phyloP scores from a whole-genome alignment of 2,888 invertebrate genomes.

The Pteria penguin region DNA sequence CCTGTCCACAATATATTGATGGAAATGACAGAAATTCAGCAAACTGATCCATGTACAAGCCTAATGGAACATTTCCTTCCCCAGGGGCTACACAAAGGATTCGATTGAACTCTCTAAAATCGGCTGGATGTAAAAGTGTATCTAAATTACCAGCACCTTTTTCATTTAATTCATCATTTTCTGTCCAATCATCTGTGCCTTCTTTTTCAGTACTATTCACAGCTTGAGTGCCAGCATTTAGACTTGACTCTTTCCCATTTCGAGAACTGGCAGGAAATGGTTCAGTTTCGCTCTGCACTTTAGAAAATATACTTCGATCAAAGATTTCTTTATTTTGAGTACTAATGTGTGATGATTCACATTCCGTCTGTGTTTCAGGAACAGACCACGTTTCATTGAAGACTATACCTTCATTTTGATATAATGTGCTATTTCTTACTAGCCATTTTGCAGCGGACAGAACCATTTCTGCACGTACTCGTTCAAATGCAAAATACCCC shows the following conservation, averaged over 20 bases:
- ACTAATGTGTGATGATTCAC: too few species aligned
- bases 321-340: too few species aligned
- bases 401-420: constrained; percentile 13
- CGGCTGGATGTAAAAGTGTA: constrained; percentile 7
- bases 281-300: not conserved
- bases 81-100: constrained; percentile 21
- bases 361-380: too few species aligned
- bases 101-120: not conserved
- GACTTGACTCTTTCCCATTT: too few species aligned
- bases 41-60: constrained; percentile 14
- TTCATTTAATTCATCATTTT: constrained; percentile 9
- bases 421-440: constrained; percentile 10
- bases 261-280: too few species aligned
- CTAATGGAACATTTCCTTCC: constrained; percentile 12
- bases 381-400: not conserved
- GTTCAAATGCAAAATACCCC: constrained; percentile 43
- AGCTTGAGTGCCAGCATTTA: too few species aligned
- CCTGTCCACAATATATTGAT: constrained; percentile 10
- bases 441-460: constrained; percentile 35
- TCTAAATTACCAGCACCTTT: not conserved
- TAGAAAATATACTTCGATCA: not conserved
- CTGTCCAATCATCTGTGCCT: constrained; percentile 30
- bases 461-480: constrained; percentile 38
- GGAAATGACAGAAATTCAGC: constrained; percentile 29
- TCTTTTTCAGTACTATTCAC: too few species aligned